Base-by-base conservation (phyloP, 1,140 invertebrate species). In the Lordiphosa collinella region DNA sequence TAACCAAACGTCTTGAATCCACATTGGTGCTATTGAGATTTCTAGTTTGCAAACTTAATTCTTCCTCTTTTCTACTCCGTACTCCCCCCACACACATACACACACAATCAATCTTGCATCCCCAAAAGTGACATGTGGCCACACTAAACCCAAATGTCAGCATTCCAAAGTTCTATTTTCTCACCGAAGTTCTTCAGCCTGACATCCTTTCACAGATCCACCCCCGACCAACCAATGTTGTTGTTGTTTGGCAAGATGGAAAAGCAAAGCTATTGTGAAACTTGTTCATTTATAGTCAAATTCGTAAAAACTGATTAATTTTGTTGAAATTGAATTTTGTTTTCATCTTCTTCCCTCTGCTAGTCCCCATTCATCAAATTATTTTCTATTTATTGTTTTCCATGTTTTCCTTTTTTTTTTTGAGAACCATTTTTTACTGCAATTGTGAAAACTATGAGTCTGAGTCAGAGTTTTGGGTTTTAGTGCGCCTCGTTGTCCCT, bases 241-340 rank as follows among this genome's bases (percentile, higher is more conserved):
- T 25, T 29, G 25, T 78, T 73, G 74, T 74, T 71, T 57, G 74
- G 44, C 40, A 49, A 53, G 50, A 38, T 68, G 57, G 51, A 48
- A 75, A 69, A 55, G 13, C 44, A 40, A 70, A 47, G 64, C 52
- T 52, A 69, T 58, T 75, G 38, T 59, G 52, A 65, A 63, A 41
- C 12, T 40, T 32, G 32, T 57, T 68, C 31, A 56, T 49, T 50
- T 65, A 10, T 37, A 31, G 36, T 34, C 35, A n/a, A 49, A 62
- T 61, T 68, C 44, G 58, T 65, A 61, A 69, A 65, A 80, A 82
- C 70, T 70, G 68, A 82, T 75, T 76, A 46, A 82, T 82, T 82
- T 80, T 48, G 41, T 82, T 57, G 51, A 82, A 80, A 80, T 82
- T 80, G 31, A 70, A 76, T 82, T 82, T 67, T 76, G 70, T 82